Evolutionary conservation across 2,888 invertebrate genomes (phyloP).

Genomic region (Parasteatoda lunata): DNA sequence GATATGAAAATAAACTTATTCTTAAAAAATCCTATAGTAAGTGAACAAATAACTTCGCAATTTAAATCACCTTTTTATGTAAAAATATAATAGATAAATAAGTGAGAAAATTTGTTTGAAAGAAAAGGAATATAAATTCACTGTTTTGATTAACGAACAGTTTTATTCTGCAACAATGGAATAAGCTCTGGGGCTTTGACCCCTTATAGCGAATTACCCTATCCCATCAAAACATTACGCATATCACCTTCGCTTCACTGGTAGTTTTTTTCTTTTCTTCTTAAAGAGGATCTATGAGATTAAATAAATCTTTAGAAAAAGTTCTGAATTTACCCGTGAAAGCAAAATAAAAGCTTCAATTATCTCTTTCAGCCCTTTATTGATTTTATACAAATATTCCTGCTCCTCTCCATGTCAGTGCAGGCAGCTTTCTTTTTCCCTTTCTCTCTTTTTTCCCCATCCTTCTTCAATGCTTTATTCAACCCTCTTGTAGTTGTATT

Average conservation of each 20-base stretch:
- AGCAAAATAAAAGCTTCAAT: constrained; percentile 62
- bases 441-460: not conserved
- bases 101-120: too few relatives aligned
- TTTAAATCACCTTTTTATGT: too few relatives aligned
- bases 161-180: too few relatives aligned
- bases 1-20: too few relatives aligned
- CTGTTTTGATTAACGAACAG: too few relatives aligned
- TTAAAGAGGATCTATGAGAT: constrained; percentile 14
- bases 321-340: constrained; percentile 32
- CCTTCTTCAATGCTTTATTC: constrained; percentile 9
- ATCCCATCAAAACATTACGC: not conserved
- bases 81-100: too few relatives aligned
- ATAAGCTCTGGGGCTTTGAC: constrained; percentile 11
- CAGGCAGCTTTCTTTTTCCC: not conserved
- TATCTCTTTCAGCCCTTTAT: constrained; percentile 63
- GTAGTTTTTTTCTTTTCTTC: too few relatives aligned
- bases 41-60: too few relatives aligned
- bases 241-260: too few relatives aligned
- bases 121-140: too few relatives aligned
- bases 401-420: constrained; percentile 42
- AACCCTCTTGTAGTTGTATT: constrained; percentile 48
- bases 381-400: constrained; percentile 54
- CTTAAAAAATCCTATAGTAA: too few relatives aligned
- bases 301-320: constrained; percentile 45
- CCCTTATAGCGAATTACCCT: not conserved